Percentiles rank a stretch among this genome's conserved stretches.
phyloP scores from a whole-genome alignment of 2,113 vertebrate species.

The Nicator chloris region DNA sequence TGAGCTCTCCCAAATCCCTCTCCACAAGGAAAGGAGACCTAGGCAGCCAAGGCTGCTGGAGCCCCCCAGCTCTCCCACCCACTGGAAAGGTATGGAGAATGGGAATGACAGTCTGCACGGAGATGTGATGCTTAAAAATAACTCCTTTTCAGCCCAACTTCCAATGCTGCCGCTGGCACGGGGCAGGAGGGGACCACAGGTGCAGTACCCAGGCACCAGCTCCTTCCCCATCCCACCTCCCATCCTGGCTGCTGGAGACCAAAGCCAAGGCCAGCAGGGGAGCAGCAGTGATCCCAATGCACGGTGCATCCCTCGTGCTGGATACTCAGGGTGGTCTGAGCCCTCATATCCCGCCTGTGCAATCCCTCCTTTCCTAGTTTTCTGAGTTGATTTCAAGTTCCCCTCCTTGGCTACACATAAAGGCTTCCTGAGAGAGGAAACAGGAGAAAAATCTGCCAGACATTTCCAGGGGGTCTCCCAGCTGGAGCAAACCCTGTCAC shows the following conservation, averaged over 20 bases:
- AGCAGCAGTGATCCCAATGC: not conserved
- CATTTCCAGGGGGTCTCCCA: not conserved
- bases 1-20: not conserved
- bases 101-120: not conserved
- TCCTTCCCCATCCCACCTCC: not conserved
- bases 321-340: not conserved
- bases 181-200: not conserved
- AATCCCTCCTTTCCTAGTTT: not conserved
- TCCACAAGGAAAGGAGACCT: not conserved
- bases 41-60: not conserved
- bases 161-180: not conserved
- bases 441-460: not conserved
- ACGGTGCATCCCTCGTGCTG: rapidly evolving
- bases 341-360: rapidly evolving
- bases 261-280: not conserved
- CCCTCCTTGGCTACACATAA: not conserved
- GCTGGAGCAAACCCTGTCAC: not conserved
- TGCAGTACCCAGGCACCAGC: not conserved
- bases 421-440: not conserved
- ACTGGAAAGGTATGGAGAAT: not conserved
- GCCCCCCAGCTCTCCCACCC: not conserved
- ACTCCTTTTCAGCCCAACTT: not conserved
- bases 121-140: constrained; percentile 28
- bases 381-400: not conserved
- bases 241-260: not conserved